Conservation (phyloP, 2,797 vertebrate species). For the Schizopygopsis pylzovi region DNA sequence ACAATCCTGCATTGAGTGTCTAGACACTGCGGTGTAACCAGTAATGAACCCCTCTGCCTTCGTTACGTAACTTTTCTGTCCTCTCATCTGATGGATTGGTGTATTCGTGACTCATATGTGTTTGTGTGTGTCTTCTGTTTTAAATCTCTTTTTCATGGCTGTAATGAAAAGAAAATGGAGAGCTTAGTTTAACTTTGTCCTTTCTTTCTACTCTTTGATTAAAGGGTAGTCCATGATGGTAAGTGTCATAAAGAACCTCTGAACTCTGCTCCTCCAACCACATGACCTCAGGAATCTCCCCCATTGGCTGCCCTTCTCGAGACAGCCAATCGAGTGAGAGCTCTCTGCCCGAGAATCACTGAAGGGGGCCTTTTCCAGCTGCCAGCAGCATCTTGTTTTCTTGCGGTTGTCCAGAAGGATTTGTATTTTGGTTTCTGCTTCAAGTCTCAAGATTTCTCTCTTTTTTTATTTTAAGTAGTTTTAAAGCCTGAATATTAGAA, state of each 20-base stretch:
- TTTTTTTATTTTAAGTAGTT: conserved; percentile 75
- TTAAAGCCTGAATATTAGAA: conserved; percentile 38
- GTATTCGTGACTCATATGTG: conserved; percentile 67
- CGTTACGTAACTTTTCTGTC: conserved; percentile 66
- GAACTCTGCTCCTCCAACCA: conserved; percentile 99
- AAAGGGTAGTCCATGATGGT: conserved; percentile 99
- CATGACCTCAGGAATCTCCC: conserved; percentile 99
- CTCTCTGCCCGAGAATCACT: conserved; percentile 97
- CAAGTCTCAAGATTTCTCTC: conserved; percentile 80
- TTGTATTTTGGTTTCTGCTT: conserved; percentile 93
- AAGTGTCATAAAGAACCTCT: conserved; percentile 99
- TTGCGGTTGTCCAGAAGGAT: conserved; percentile 95
- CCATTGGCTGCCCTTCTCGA: conserved; percentile 97
- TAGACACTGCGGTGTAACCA: conserved; percentile 57
- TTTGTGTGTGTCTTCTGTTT: conserved; percentile 72
- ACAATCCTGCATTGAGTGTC: not conserved
- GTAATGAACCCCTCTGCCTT: conserved; percentile 61
- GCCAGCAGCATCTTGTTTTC: conserved; percentile 98
- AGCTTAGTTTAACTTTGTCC: conserved; percentile 99
- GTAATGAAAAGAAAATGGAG: conserved; percentile 82
- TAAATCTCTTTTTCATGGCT: conserved; percentile 72
- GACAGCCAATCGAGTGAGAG: conserved; percentile 98
- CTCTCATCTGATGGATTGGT: conserved; percentile 68
- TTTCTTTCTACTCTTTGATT: conserved; percentile 99
- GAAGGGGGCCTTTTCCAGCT: conserved; percentile 97